Evolutionary conservation across 2,797 vertebrate genomes (phyloP).

Genomic region (Furcifer pardalis): DNA sequence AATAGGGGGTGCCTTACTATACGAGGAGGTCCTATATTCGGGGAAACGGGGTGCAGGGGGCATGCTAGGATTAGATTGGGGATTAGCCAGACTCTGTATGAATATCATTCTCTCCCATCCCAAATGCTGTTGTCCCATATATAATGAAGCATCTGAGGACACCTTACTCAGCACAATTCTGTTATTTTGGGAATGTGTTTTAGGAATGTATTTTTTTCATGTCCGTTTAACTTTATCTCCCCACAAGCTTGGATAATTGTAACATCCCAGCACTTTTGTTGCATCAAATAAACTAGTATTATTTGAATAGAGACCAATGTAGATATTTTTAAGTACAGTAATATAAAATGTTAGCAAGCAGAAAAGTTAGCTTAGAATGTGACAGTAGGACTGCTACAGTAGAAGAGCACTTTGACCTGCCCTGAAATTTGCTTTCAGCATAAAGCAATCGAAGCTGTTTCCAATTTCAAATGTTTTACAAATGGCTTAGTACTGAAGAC

Average conservation of each 20-base stretch:
- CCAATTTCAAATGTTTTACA: conserved; percentile 40
- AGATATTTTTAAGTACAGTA: not conserved
- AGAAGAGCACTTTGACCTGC: conserved; percentile 10
- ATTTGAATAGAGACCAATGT: not conserved
- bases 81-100: not conserved
- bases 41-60: no score
- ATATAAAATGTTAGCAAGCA: conserved; percentile 13
- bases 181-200: not conserved
- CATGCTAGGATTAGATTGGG: not conserved
- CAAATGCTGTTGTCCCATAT: not conserved
- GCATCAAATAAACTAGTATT: not conserved
- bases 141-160: not conserved
- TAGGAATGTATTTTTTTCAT: not conserved
- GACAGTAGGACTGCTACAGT: not conserved
- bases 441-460: conserved; percentile 21
- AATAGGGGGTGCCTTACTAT: no score
- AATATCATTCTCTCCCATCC: not conserved
- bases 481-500: conserved; percentile 22
- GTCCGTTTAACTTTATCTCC: not conserved
- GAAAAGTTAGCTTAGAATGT: conserved; percentile 6
- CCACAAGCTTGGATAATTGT: no score
- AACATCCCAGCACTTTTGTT: not conserved
- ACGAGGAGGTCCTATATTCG: no score
- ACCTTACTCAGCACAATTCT: not conserved
- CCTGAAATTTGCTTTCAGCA: conserved; percentile 11